phyloP scores from a whole-genome alignment of 2,113 vertebrate species.

The Actenoides lindsayi region DNA sequence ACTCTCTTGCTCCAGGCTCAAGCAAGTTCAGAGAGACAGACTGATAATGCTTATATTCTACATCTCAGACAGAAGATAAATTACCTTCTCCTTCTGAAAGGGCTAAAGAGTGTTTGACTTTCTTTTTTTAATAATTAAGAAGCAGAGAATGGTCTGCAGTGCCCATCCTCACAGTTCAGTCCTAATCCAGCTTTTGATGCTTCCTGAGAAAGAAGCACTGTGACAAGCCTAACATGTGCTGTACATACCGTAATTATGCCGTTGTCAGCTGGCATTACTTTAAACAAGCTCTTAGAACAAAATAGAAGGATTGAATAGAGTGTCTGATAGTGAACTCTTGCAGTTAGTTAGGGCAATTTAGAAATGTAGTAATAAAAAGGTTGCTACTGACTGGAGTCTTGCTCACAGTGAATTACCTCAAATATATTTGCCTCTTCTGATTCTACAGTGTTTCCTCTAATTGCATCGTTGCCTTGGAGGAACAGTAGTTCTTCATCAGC shows the following conservation, averaged over 20 bases:
- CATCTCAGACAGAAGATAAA: not conserved
- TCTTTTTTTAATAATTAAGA: not conserved
- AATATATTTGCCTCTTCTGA: slow-evolving; percentile 64
- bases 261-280: slow-evolving; percentile 41
- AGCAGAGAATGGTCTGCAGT: not conserved
- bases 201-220: slow-evolving; percentile 30
- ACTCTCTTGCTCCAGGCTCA: not conserved
- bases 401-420: slow-evolving; percentile 72
- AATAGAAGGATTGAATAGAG: slow-evolving; percentile 6
- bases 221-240: not conserved
- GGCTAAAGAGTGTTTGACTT: not conserved
- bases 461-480: slow-evolving; percentile 67
- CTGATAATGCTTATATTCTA: not conserved
- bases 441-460: slow-evolving; percentile 70
- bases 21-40: not conserved
- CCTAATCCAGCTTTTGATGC: slow-evolving; percentile 46
- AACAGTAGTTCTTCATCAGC: slow-evolving; percentile 65
- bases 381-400: slow-evolving; percentile 20
- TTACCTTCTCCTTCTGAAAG: not conserved
- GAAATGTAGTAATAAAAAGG: slow-evolving; percentile 59
- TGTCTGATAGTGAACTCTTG: not conserved
- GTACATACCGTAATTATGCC: slow-evolving; percentile 3
- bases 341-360: slow-evolving; percentile 49
- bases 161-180: slow-evolving; percentile 11
- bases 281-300: slow-evolving; percentile 42